A percentile compares a stretch with the other conserved stretches of the same genome.
These are phyloP conservation scores for Cantharis rustica DNA, from an alignment of 2,888 invertebrate species.

Conservation along the genomic window DNA sequence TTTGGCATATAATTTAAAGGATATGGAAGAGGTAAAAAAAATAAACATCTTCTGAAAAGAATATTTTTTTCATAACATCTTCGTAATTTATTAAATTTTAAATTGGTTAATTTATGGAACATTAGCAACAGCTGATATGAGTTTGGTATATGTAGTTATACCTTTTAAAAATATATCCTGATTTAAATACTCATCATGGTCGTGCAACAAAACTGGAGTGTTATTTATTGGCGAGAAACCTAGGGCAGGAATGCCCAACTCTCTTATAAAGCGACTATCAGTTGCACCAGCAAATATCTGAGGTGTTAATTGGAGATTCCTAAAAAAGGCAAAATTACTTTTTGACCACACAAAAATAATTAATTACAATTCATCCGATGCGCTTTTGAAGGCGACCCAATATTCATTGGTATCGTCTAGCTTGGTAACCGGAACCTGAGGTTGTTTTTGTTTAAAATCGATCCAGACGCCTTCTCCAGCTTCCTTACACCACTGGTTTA, in stretches of 20 bases:
- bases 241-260: conserved; percentile 78
- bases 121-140: conserved; percentile 70
- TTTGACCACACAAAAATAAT: neutral
- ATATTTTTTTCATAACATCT: neutral
- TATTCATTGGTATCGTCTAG: conserved; percentile 61
- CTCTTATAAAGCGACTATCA: conserved; percentile 83
- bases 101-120: conserved; percentile 40
- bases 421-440: conserved; percentile 57
- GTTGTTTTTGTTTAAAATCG: conserved; percentile 60
- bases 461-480: conserved; percentile 64
- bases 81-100: neutral
- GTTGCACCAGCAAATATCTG: conserved; percentile 90
- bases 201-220: conserved; percentile 85
- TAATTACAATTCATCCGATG: conserved; percentile 56
- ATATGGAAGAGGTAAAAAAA: neutral
- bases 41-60: neutral
- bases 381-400: conserved; percentile 64
- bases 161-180: conserved; percentile 81
- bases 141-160: conserved; percentile 75
- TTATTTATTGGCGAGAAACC: conserved; percentile 91
- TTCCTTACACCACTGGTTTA: conserved; percentile 58
- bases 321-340: conserved; percentile 44
- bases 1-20: neutral
- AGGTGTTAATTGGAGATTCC: conserved; percentile 68
- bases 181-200: conserved; percentile 86